phyloP scores from a whole-genome alignment of 2,888 invertebrate species.

The Agrotis exclamationis region DNA sequence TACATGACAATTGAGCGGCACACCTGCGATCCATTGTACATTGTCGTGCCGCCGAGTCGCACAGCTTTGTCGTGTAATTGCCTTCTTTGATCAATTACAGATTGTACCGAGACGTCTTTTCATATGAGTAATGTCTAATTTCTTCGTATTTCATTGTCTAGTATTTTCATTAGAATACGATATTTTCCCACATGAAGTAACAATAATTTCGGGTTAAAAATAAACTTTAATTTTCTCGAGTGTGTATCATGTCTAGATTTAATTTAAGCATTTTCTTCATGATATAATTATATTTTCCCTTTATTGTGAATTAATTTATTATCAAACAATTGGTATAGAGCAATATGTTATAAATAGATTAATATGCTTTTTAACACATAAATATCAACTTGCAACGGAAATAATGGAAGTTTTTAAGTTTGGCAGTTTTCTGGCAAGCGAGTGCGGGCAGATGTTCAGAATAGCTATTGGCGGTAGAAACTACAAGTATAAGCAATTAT shows the following conservation, averaged over 20 bases:
- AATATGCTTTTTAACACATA: slow-evolving; percentile 8
- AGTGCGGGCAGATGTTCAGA: slow-evolving; percentile 51
- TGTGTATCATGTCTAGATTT: background rate
- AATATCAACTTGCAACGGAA: slow-evolving; percentile 16
- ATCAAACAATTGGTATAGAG: background rate
- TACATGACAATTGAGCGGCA: slow-evolving; percentile 38
- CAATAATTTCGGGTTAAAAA: slow-evolving; percentile 4
- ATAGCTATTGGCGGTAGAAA: slow-evolving; percentile 28
- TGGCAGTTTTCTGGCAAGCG: slow-evolving; percentile 37
- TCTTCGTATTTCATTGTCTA: slow-evolving; percentile 31
- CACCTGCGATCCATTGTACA: slow-evolving; percentile 58
- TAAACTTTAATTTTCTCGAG: background rate
- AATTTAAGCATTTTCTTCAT: background rate
- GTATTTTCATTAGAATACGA: slow-evolving; percentile 21
- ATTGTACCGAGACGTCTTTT: slow-evolving; percentile 51
- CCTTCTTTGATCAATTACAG: slow-evolving; percentile 63
- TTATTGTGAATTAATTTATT: background rate
- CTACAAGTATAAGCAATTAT: slow-evolving; percentile 37
- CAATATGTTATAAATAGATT: background rate
- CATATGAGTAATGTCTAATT: slow-evolving; percentile 56
- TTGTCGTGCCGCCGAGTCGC: slow-evolving; percentile 35
- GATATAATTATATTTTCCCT: background rate
- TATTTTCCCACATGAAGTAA: slow-evolving; percentile 9
- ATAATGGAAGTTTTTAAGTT: slow-evolving; percentile 48
- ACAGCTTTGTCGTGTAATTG: slow-evolving; percentile 58